Evolutionary conservation across 2,113 vertebrate species (phyloP), one percentile per base, ranked within the genome.

Genomic region (Gnathonemus echidnorhynchus): DNA sequence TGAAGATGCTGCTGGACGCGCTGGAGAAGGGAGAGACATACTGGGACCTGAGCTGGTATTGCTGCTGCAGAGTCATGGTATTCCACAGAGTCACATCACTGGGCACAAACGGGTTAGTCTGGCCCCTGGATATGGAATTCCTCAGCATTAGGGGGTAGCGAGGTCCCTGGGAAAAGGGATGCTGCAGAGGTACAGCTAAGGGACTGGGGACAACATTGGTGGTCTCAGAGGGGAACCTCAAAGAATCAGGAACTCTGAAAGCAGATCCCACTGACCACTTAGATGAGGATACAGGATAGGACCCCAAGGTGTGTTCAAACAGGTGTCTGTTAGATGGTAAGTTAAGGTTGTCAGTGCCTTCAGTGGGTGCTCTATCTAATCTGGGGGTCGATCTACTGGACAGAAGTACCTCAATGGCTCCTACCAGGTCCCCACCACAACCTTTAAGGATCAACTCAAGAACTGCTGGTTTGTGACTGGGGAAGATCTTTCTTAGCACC

Each of bases 231-330:
- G 97, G 94, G 91, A 99, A 98, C 49, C 98, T 96, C 92, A 99
- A 92, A 0, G 98, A 97, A 92, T 99, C 98, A 0, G 98, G 98
- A 85, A 99, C 98, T 74, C 98, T 95, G 93, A 99, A 99, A 3
- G 98, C 98, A 0, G 98, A 99, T 89, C 98, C 98, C 90, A 99
- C 97, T 0, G 98, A 99, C 98, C 98, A 99, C 89, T 99, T 99
- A 88, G 98, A 97, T 27, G 97, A 96, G 8, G 98, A 95, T 86
- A 98, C 94, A 7, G 98, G 97, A 90, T 98, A 99, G 0, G 98
- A 97, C 92, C 97, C 96, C 92, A 99, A 91, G 0, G 97, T 95
- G 93, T 97, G 98, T 93, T 99, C 98, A 49, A 99, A 97, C 90
- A 98, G 94, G 91, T 98, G 98, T 94, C 97, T 97, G 0, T 95